Evolutionary conservation across 2,113 vertebrate species (phyloP).

Genomic region (Tragelaphus buxtoni): DNA sequence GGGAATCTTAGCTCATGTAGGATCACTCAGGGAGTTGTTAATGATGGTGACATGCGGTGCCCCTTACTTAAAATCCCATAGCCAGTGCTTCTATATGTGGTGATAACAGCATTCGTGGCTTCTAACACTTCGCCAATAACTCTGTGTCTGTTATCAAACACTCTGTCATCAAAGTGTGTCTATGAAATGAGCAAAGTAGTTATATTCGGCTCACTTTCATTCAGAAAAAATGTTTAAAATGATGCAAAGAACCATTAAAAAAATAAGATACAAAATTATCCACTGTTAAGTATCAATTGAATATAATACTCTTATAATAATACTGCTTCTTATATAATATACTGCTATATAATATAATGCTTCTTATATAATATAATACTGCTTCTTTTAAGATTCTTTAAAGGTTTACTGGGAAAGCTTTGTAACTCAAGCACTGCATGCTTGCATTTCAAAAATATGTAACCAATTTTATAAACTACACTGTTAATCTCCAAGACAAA

Average conservation of each 20-base stretch:
- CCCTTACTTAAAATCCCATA: constrained; percentile 41
- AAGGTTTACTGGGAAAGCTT: constrained; percentile 22
- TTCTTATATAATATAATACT: background rate
- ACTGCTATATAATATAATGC: no score
- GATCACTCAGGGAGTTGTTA: constrained; percentile 48
- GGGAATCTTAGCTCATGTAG: constrained; percentile 49
- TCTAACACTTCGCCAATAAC: background rate
- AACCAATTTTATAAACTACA: constrained; percentile 14
- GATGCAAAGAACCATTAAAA: background rate
- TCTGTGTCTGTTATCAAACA: background rate
- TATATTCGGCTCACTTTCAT: background rate
- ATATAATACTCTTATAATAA: background rate
- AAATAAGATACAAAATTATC: background rate
- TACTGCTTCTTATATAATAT: no score
- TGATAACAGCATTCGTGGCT: background rate
- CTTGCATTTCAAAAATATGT: constrained; percentile 46
- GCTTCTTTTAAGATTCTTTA: background rate
- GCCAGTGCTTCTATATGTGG: background rate
- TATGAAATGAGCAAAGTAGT: background rate
- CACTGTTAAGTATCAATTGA: background rate
- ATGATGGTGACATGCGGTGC: background rate
- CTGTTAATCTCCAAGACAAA: constrained; percentile 57
- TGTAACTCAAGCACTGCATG: background rate
- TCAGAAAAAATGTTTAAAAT: background rate
- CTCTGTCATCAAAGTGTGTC: background rate